Percentiles rank a stretch among this genome's conserved stretches.
These are phyloP conservation scores for Odontesthes bonariensis DNA, from an alignment of 2,113 vertebrate genomes.

Conservation along the genomic window DNA sequence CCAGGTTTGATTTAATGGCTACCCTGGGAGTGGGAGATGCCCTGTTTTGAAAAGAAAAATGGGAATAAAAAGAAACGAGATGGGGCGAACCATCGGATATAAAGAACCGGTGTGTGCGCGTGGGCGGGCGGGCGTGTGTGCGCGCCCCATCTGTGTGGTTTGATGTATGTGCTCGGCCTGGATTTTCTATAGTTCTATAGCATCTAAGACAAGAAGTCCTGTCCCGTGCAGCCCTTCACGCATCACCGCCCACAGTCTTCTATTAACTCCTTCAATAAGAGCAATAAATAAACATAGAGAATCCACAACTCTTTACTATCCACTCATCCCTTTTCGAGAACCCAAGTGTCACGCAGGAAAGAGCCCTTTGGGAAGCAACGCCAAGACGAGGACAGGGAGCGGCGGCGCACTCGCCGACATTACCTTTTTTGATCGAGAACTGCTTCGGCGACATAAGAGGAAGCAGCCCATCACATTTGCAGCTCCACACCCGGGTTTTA, in stretches of 20 bases:
- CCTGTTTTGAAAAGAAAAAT: constrained; percentile 60
- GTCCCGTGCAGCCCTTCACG: constrained; percentile 72
- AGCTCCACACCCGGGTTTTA: too few relatives aligned
- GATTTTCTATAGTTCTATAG: constrained; percentile 51
- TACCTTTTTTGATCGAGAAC: constrained; percentile 65
- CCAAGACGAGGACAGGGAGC: constrained; percentile 46
- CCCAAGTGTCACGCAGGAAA: constrained; percentile 46
- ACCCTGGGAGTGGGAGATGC: constrained; percentile 52
- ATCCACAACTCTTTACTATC: constrained; percentile 76
- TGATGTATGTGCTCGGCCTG: constrained; percentile 60
- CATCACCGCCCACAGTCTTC: constrained; percentile 59
- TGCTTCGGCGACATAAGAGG: constrained; percentile 62
- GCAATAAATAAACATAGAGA: constrained; percentile 75
- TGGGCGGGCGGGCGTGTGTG: constrained; percentile 40
- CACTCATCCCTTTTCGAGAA: constrained; percentile 55
- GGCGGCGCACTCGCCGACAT: constrained; percentile 48
- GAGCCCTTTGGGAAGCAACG: constrained; percentile 53
- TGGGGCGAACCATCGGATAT: constrained; percentile 63
- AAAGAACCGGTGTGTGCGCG: constrained; percentile 33
- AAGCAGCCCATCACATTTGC: constrained; percentile 70
- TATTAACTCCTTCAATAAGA: constrained; percentile 68
- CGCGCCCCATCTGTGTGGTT: constrained; percentile 28
- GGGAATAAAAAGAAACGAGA: constrained; percentile 34
- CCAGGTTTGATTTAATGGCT: constrained; percentile 60
- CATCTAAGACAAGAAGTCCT: constrained; percentile 61